These are phyloP conservation scores for Pristionchus exspectatus DNA, from an alignment of 2,888 invertebrate genomes.

Conservation along the genomic window DNA sequence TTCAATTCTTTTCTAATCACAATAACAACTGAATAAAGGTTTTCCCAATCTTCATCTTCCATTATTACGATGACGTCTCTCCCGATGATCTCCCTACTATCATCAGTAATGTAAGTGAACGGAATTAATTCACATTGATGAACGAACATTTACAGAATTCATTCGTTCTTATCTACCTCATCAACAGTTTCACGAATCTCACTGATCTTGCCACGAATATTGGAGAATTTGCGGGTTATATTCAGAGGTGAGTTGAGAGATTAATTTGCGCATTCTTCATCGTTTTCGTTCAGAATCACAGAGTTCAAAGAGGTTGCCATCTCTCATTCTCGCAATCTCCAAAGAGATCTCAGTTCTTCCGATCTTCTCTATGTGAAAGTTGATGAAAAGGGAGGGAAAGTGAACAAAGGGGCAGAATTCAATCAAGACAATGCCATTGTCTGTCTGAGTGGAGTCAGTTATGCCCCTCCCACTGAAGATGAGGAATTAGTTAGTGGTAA, in stretches of 20 bases:
- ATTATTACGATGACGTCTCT: constrained; percentile 79
- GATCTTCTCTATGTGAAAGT: not conserved
- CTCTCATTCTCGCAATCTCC: not conserved
- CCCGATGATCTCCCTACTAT: constrained; percentile 58
- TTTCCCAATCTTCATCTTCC: constrained; percentile 81
- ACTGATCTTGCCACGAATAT: constrained; percentile 81
- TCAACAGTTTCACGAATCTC: constrained; percentile 82
- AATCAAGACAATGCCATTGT: not conserved
- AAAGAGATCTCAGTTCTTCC: not conserved
- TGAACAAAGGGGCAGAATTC: not conserved
- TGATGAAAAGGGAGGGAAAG: constrained; percentile 30
- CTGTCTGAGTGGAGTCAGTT: not conserved
- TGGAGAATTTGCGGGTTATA: constrained; percentile 81
- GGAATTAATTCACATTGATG: not conserved
- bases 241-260: constrained; percentile 77
- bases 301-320: not conserved
- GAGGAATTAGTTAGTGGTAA: constrained; percentile 17
- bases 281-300: not conserved
- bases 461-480: constrained; percentile 34
- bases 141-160: constrained; percentile 80
- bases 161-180: constrained; percentile 83
- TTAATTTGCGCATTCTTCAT: not conserved
- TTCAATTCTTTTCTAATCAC: not conserved
- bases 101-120: constrained; percentile 72
- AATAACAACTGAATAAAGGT: constrained; percentile 46